A percentile compares a stretch with the other conserved stretches of the same genome.
Evolutionary conservation across 2,113 vertebrate species (phyloP).

Genomic region (Raja brachyura): DNA sequence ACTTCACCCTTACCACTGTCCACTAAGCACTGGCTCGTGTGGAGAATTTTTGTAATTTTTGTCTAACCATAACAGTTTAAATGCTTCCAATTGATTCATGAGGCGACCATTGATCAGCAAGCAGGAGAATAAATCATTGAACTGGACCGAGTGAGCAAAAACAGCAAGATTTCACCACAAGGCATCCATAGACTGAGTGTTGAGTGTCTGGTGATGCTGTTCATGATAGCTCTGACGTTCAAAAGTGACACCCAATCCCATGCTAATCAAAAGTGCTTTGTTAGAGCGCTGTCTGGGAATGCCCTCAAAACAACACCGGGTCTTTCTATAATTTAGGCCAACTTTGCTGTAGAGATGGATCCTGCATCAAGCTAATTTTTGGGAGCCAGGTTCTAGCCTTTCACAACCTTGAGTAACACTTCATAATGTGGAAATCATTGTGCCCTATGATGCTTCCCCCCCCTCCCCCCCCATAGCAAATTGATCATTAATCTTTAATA

Average conservation of each 20-base stretch:
- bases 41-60: not conserved
- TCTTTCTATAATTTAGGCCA: slow-evolving; percentile 47
- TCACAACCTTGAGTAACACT: not conserved
- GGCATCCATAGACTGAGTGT: slow-evolving; percentile 46
- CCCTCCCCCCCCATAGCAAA: no score
- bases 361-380: not conserved
- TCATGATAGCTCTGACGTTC: slow-evolving; percentile 45
- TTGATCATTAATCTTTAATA: not conserved
- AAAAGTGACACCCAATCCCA: slow-evolving; percentile 47
- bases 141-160: not conserved
- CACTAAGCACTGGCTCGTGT: not conserved
- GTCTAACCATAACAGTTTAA: not conserved
- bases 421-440: not conserved
- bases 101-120: not conserved
- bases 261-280: slow-evolving; percentile 49
- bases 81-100: not conserved
- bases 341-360: not conserved
- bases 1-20: not conserved
- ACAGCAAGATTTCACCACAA: slow-evolving; percentile 42
- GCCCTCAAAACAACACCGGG: slow-evolving; percentile 47
- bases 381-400: not conserved
- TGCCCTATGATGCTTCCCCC: no score
- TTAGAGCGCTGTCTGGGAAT: slow-evolving; percentile 45
- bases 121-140: slow-evolving; percentile 5
- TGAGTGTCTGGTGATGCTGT: slow-evolving; percentile 41